These are phyloP conservation scores for Galemys pyrenaicus DNA, from an alignment of 2,113 vertebrate species.

Conservation along the genomic window DNA sequence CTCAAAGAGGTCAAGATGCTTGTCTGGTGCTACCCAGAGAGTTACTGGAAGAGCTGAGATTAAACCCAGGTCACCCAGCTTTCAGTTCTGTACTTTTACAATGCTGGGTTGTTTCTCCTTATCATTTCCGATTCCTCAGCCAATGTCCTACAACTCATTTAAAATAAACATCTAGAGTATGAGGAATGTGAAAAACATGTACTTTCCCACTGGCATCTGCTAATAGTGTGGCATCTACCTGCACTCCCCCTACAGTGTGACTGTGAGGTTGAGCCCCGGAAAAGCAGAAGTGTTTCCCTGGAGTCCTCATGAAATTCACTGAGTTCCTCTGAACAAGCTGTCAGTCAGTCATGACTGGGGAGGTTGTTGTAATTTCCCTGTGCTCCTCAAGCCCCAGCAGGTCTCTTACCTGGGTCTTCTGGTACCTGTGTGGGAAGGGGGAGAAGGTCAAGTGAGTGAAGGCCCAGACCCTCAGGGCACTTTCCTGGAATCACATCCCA, in stretches of 20 bases:
- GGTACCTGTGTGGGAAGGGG: background rate
- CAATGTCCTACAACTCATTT: constrained; percentile 7
- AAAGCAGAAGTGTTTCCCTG: background rate
- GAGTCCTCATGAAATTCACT: background rate
- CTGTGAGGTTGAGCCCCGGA: background rate
- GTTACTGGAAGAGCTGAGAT: background rate
- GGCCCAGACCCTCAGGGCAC: background rate
- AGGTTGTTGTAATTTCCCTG: background rate
- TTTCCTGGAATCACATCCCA: background rate
- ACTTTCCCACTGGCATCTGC: background rate
- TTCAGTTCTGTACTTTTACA: background rate
- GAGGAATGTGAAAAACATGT: background rate
- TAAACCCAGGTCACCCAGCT: background rate
- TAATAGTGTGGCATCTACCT: background rate
- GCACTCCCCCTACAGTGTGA: background rate
- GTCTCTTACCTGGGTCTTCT: background rate
- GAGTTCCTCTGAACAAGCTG: background rate
- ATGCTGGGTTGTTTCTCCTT: background rate
- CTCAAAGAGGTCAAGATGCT: background rate
- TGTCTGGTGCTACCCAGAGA: background rate
- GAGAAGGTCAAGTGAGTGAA: background rate
- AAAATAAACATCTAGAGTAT: background rate
- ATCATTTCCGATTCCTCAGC: background rate
- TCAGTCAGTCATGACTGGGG: background rate
- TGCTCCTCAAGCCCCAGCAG: background rate